Percentiles rank a stretch among this genome's conserved stretches.
Evolutionary conservation across 1,140 invertebrate species (phyloP).

Genomic region (Heliconius eleuchia): DNA sequence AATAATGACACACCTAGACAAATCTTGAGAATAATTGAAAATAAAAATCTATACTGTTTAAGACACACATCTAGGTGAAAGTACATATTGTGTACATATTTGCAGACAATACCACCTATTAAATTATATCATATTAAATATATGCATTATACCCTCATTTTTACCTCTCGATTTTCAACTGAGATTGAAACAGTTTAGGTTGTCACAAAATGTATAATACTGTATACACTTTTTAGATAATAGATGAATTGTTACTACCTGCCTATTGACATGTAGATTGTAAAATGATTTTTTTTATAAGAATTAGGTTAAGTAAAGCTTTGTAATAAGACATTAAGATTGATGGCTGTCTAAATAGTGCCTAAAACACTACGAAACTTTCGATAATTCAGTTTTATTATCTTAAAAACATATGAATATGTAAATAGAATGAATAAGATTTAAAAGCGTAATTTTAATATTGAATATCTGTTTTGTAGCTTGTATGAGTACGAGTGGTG

Average conservation of each 20-base stretch:
- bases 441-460: constrained; percentile 61
- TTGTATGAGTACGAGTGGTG: constrained; percentile 61
- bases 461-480: constrained; percentile 61
- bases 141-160: constrained; percentile 31
- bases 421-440: constrained; percentile 63
- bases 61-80: neutral
- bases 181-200: constrained; percentile 33
- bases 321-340: constrained; percentile 77
- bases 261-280: constrained; percentile 77
- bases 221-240: constrained; percentile 70
- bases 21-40: neutral
- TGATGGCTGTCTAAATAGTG: constrained; percentile 81
- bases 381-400: constrained; percentile 78
- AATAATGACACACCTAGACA: neutral
- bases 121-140: constrained; percentile 36
- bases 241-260: constrained; percentile 75
- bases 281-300: constrained; percentile 65
- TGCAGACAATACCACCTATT: constrained; percentile 41
- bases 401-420: constrained; percentile 67
- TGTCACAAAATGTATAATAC: constrained; percentile 54
- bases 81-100: constrained; percentile 30
- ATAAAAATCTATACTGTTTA: neutral
- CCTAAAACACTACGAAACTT: constrained; percentile 80
- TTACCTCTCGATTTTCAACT: constrained; percentile 15
- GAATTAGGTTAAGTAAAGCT: constrained; percentile 70